Conservation (phyloP, 2,113 vertebrate species). For the Trinectes maculatus region DNA sequence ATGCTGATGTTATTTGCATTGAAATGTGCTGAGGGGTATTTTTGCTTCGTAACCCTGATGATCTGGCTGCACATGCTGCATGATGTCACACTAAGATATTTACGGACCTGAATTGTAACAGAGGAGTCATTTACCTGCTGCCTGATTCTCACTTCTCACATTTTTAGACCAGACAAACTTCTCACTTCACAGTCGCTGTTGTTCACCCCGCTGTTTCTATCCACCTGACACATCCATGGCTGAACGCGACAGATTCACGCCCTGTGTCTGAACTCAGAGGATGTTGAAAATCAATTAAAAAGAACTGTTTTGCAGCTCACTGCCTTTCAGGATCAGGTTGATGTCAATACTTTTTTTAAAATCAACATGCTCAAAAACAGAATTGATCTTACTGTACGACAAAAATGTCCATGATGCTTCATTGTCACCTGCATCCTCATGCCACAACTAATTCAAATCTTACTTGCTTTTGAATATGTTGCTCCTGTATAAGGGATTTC, state of each 20-base stretch:
- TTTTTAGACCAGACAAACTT: constrained; percentile 1
- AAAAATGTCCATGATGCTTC: not conserved
- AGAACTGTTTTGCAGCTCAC: not conserved
- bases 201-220: not conserved
- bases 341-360: not conserved
- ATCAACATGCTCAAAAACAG: no score
- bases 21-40: not conserved
- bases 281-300: not conserved
- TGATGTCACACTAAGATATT: constrained; percentile 24
- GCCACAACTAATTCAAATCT: not conserved
- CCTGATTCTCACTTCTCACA: constrained; percentile 2
- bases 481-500: constrained; percentile 1
- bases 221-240: not conserved
- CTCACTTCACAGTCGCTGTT: constrained; percentile 17
- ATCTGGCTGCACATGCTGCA: not conserved
- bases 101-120: constrained; percentile 4
- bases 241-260: constrained; percentile 18
- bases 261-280: not conserved
- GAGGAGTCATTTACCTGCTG: constrained; percentile 1
- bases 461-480: not conserved
- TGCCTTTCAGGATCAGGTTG: constrained; percentile 1
- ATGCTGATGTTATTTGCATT: no score
- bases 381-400: no score
- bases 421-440: not conserved
- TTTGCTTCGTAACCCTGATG: not conserved